A percentile compares a stretch with the other conserved stretches of the same genome.
phyloP scores from a whole-genome alignment of 2,113 vertebrate species.

The Colinus virginianus region DNA sequence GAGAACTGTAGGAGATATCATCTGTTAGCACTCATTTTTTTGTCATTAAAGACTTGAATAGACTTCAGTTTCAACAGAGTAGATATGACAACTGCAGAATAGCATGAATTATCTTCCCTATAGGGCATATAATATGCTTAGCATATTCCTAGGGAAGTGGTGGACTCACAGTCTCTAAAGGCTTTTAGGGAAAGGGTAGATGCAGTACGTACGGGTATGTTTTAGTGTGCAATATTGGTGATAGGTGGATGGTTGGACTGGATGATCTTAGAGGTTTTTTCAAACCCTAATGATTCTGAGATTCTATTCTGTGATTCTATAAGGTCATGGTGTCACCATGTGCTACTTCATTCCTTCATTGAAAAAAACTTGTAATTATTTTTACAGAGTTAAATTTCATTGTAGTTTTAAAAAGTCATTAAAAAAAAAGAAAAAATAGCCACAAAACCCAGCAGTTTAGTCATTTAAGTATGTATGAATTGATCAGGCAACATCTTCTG shows the following conservation, averaged over 20 bases:
- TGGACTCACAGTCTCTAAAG: too few relatives aligned
- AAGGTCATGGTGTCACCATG: neutral
- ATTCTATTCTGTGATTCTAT: neutral
- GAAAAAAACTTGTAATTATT: neutral
- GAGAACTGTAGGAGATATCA: constrained; percentile 1
- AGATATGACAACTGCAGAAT: neutral
- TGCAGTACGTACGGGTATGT: too few relatives aligned
- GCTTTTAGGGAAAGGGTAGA: too few relatives aligned
- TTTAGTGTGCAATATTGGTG: too few relatives aligned
- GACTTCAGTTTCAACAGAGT: neutral
- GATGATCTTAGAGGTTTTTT: too few relatives aligned
- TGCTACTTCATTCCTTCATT: neutral
- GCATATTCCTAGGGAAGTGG: too few relatives aligned
- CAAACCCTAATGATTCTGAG: too few relatives aligned
- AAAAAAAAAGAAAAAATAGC: neutral
- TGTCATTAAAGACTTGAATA: neutral
- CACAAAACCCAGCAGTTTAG: neutral
- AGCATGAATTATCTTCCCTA: neutral
- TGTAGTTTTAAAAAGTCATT: neutral
- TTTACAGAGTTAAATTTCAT: neutral
- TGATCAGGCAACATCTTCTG: neutral
- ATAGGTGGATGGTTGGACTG: too few relatives aligned
- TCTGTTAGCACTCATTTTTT: constrained; percentile 3
- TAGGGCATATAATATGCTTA: neutral
- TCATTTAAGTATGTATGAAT: neutral